phyloP scores from a whole-genome alignment of 2,113 vertebrate species.

The Clarias gariepinus region DNA sequence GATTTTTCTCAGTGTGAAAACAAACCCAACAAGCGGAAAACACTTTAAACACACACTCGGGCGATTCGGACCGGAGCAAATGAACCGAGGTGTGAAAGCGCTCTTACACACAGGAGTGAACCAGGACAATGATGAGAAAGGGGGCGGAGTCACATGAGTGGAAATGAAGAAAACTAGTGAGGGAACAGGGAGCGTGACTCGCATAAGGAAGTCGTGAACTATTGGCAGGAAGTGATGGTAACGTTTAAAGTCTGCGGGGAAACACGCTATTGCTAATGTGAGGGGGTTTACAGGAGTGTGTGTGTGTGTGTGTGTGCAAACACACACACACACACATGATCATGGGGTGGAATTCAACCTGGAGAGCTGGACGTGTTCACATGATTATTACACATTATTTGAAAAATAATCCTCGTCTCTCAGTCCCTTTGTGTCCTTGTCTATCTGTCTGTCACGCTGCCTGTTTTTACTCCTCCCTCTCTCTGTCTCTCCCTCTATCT shows the following conservation, averaged over 20 bases:
- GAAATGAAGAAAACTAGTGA: not conserved
- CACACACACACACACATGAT: not conserved
- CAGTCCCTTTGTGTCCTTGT: not conserved
- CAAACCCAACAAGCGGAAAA: too few species aligned
- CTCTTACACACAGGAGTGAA: not conserved
- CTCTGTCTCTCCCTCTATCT: slow-evolving; percentile 4
- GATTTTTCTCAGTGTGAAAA: too few species aligned
- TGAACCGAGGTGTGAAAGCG: too few species aligned
- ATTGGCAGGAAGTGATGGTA: not conserved
- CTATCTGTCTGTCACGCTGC: not conserved
- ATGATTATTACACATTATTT: not conserved
- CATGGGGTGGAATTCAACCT: not conserved
- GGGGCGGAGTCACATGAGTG: not conserved
- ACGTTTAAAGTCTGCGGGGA: not conserved
- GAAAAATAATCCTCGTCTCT: not conserved
- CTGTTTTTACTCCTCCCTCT: not conserved
- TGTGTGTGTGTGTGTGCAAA: not conserved
- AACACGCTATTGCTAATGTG: not conserved
- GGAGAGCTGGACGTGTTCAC: slow-evolving; percentile 46
- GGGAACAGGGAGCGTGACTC: not conserved
- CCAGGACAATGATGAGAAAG: not conserved
- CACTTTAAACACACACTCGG: too few species aligned
- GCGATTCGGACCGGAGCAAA: too few species aligned
- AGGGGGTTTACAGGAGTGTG: not conserved
- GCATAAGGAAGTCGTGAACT: not conserved